phyloP scores from a whole-genome alignment of 2,113 vertebrate genomes.

The Amia ocellicauda region DNA sequence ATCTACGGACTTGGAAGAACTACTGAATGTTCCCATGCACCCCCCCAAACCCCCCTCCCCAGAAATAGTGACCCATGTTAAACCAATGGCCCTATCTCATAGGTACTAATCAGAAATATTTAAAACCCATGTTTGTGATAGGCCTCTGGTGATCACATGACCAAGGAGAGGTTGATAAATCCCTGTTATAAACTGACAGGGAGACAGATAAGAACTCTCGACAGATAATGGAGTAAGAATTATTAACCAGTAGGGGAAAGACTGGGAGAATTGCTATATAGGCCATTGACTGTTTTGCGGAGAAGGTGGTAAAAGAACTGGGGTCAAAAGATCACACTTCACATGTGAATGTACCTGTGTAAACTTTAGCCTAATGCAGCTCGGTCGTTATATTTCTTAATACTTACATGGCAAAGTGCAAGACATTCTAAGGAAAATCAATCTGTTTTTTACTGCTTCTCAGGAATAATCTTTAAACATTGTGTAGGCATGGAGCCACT shows the following conservation, averaged over 20 bases:
- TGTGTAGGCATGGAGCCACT: no score
- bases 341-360: constrained; percentile 24
- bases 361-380: constrained; percentile 28
- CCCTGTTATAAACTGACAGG: constrained; percentile 95
- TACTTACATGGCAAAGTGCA: no score
- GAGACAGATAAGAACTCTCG: constrained; percentile 84
- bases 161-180: constrained; percentile 65
- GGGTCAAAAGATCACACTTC: constrained; percentile 36
- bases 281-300: constrained; percentile 44
- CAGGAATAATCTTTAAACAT: no score
- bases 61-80: constrained; percentile 67
- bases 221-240: constrained; percentile 84
- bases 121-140: constrained; percentile 55
- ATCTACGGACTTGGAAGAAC: constrained; percentile 62
- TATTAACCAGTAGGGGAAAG: constrained; percentile 75
- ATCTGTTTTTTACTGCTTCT: no score
- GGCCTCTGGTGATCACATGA: constrained; percentile 60
- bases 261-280: constrained; percentile 61
- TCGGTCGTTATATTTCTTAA: no score
- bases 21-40: constrained; percentile 32
- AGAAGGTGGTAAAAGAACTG: constrained; percentile 62
- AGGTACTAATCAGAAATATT: constrained; percentile 69
- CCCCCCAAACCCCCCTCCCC: constrained; percentile 67
- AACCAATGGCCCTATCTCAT: constrained; percentile 68
- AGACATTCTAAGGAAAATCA: no score